These are phyloP conservation scores for Trachelus stipa DNA, from an alignment of 2,888 invertebrate genomes.

Conservation along the genomic window DNA sequence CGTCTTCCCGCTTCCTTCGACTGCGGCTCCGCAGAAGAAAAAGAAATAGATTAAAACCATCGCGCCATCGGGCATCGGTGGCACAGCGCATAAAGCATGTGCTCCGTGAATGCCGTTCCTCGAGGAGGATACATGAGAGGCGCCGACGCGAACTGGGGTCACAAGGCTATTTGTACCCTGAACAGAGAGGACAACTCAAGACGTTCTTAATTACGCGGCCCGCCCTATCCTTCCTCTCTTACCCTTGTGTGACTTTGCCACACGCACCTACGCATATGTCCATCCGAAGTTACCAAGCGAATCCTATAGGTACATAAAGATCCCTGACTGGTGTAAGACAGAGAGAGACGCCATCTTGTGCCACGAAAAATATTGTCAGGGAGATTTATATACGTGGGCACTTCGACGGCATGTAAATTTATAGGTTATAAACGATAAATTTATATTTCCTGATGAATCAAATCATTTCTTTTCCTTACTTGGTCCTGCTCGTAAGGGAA, in stretches of 20 bases:
- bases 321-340: not conserved
- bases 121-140: conserved; percentile 46
- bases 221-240: conserved; percentile 14
- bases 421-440: not conserved
- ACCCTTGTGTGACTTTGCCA: not conserved
- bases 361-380: not conserved
- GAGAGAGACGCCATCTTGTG: not conserved
- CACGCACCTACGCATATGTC: not conserved
- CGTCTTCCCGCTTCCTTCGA: conserved; percentile 21
- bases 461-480: not conserved
- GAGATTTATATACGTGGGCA: not conserved
- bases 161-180: conserved; percentile 59
- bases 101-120: not conserved
- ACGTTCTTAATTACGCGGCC: conserved; percentile 32
- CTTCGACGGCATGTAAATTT: not conserved
- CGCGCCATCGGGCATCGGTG: conserved; percentile 12
- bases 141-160: conserved; percentile 48
- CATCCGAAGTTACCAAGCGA: not conserved
- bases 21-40: conserved; percentile 30
- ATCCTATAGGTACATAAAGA: not conserved
- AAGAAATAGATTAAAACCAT: conserved; percentile 49
- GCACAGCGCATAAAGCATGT: conserved; percentile 19
- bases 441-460: not conserved
- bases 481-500: not conserved
- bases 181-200: conserved; percentile 24